Conservation (phyloP, 2,113 vertebrate genomes). For the Pomatorhinus ruficollis region DNA sequence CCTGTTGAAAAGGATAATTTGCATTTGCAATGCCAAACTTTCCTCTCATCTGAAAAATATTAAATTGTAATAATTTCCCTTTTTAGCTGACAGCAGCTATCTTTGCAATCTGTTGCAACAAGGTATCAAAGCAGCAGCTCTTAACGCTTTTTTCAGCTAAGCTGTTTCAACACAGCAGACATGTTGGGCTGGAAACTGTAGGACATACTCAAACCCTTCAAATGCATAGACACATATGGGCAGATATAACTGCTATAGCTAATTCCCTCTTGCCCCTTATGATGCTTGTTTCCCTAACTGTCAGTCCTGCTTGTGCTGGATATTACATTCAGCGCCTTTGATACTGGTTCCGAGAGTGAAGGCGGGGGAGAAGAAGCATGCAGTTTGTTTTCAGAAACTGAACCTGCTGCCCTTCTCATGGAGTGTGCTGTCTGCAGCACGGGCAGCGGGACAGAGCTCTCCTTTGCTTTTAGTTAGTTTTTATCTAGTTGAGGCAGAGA, state of each 20-base stretch:
- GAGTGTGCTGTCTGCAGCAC: not conserved
- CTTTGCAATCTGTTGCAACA: not conserved
- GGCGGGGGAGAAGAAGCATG: accelerated
- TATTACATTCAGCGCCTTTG: not conserved
- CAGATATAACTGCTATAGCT: not conserved
- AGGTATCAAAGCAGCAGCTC: not conserved
- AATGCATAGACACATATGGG: not conserved
- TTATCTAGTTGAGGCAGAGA: not conserved
- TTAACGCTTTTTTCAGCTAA: not conserved
- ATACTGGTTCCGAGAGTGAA: accelerated
- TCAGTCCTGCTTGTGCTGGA: not conserved
- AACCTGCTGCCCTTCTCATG: not conserved
- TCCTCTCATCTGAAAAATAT: not conserved
- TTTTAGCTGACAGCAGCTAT: not conserved
- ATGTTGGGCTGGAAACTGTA: not conserved
- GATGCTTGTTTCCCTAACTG: not conserved
- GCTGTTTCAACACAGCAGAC: not conserved
- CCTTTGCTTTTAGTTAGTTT: not conserved
- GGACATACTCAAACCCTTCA: not conserved
- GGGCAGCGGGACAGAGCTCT: accelerated
- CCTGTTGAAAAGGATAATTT: not conserved
- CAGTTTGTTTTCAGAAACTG: not conserved
- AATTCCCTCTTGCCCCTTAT: not conserved
- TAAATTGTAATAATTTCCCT: not conserved
- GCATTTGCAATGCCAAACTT: not conserved